Evolutionary conservation across 2,888 invertebrate species (phyloP), one percentile per base, ranked within the genome.

Genomic region (Tridacna crocea): DNA sequence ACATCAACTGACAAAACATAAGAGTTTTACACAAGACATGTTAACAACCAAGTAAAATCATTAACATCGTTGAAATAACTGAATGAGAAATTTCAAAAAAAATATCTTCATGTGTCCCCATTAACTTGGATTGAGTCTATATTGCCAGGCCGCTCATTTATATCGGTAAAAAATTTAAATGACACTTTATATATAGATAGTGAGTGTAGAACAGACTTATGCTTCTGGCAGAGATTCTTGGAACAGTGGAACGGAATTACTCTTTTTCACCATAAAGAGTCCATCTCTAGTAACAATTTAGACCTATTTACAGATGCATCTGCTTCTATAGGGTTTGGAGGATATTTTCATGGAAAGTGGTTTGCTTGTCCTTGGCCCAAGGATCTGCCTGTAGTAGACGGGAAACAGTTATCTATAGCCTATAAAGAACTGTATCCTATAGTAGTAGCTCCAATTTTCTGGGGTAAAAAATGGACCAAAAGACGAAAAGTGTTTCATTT

Each of bases 391-490:
- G 24, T 65, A 24, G 12, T 74, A 24, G 19, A 55, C 3, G 55
- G 10, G 19, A 55, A 55, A 19, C 15, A 55, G 3, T 19, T 55
- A 3, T 84, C 83, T 24, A 84, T 84, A 19, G 78, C 83, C 10
- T 80, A 75, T 47, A 48, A 60, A 22, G 80, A 84, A 72, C 58
- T 83, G 22, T 80, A 80, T 55, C 81, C 84, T 17, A 79, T 84
- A 17, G 84, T 84, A 0, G 76, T 75, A 24, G 76, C 81, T n/a
- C n/a, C 76, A 26, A 46, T 84, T 12, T 17, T 84, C 17, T 84
- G 84, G 84, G 77, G 79, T 2, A 48, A 76, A 2, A 0, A 19
- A 17, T 80, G 83, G 83, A 48, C 26, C 12, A 68, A 72, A 27
- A 47, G 61, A 73, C 47, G 77, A 22, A 80, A 78, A 22, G n/a